Conservation (phyloP, 1,140 invertebrate species). For the Cydia splendana region DNA sequence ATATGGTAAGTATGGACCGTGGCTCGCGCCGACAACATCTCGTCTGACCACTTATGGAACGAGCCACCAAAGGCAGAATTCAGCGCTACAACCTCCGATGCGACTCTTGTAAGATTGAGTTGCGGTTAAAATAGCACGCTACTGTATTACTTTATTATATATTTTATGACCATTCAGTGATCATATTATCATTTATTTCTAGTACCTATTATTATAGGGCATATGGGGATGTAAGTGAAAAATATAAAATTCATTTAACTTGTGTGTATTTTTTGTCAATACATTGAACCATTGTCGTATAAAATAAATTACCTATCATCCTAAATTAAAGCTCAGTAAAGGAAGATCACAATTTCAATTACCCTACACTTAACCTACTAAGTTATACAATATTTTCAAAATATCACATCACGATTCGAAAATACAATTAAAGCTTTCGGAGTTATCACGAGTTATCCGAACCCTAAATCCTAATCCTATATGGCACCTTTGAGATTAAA, state of each 20-base stretch:
- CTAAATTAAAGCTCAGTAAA: conserved; percentile 70
- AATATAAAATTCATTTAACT: conserved; percentile 50
- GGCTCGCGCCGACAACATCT: conserved; percentile 52
- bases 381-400: conserved; percentile 64
- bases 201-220: not conserved
- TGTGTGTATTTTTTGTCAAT: conserved; percentile 51
- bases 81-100: conserved; percentile 14
- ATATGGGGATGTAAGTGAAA: conserved; percentile 41
- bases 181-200: not conserved
- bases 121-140: not conserved
- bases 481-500: conserved; percentile 75
- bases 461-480: conserved; percentile 54
- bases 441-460: conserved; percentile 69
- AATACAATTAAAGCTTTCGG: conserved; percentile 72
- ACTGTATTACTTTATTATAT: not conserved
- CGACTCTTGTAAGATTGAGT: conserved; percentile 12
- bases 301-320: conserved; percentile 45
- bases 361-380: conserved; percentile 57
- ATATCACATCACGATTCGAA: conserved; percentile 67
- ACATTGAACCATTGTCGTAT: conserved; percentile 16
- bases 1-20: conserved; percentile 37
- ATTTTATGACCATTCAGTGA: not conserved
- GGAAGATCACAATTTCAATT: conserved; percentile 63
- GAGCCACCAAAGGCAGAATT: conserved; percentile 43
- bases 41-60: conserved; percentile 63